These are phyloP conservation scores for Caenorhabditis sp. DNA, from an alignment of 2,888 invertebrate genomes.

Conservation along the genomic window DNA sequence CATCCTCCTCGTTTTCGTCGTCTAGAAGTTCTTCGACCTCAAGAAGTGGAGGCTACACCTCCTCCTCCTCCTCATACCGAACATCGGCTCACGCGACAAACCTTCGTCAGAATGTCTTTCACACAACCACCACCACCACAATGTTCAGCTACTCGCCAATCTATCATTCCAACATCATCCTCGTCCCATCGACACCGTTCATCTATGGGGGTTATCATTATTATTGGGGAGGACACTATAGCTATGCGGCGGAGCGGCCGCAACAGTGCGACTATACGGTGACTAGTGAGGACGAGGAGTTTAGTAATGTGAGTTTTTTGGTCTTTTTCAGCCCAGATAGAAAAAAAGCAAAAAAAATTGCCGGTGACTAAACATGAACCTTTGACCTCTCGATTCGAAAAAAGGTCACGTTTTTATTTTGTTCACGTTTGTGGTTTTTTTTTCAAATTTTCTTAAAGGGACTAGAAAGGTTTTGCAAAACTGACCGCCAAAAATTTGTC, in stretches of 20 bases:
- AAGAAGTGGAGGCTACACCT: not conserved
- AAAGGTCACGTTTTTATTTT: too few relatives aligned
- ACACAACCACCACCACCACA: slow-evolving; percentile 21
- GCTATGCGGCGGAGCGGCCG: slow-evolving; percentile 11
- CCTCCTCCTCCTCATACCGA: slow-evolving; percentile 9
- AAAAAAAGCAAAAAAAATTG: too few relatives aligned
- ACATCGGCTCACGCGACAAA: slow-evolving; percentile 22
- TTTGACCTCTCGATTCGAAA: too few relatives aligned
- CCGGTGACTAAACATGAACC: too few relatives aligned
- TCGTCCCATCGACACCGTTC: slow-evolving; percentile 25
- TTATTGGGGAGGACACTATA: slow-evolving; percentile 39
- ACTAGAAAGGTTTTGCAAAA: too few relatives aligned
- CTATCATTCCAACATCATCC: slow-evolving; percentile 22
- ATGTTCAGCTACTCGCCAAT: slow-evolving; percentile 23
- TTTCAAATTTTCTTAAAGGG: too few relatives aligned
- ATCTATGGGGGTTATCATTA: slow-evolving; percentile 34
- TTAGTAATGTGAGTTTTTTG: slow-evolving; percentile 24
- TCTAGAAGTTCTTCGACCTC: not conserved
- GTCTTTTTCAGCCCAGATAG: too few relatives aligned
- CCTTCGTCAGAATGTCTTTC: slow-evolving; percentile 35
- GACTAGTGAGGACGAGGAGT: slow-evolving; percentile 26
- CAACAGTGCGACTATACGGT: slow-evolving; percentile 28
- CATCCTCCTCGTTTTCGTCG: not conserved
- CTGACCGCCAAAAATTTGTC: too few relatives aligned
- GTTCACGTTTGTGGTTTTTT: too few relatives aligned